Evolutionary conservation across 2,113 vertebrate species (phyloP).

Genomic region (Sorex araneus): DNA sequence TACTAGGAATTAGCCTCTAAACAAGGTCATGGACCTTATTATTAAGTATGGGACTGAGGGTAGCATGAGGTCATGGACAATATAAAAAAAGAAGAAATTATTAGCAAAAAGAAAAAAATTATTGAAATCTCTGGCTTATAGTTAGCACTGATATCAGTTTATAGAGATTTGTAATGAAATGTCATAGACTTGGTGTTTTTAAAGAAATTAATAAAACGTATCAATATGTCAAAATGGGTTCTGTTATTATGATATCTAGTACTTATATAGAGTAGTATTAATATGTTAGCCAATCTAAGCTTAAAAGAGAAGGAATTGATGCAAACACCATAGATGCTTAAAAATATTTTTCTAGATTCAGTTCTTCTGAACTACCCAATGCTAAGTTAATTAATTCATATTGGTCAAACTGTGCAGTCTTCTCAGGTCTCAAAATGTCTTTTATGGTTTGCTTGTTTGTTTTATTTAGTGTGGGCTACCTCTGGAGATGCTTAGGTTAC

Average conservation of each 20-base stretch:
- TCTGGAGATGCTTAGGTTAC: no score
- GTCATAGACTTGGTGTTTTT: neutral
- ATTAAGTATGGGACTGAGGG: conserved; percentile 88
- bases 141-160: neutral
- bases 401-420: no score
- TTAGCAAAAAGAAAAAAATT: neutral
- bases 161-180: conserved; percentile 13
- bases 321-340: neutral
- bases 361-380: neutral
- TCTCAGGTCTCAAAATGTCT: no score
- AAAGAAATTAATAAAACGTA: conserved; percentile 25
- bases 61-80: neutral
- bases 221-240: neutral
- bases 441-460: no score
- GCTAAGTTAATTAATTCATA: no score
- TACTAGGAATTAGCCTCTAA: conserved; percentile 91
- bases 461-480: no score
- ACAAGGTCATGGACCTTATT: conserved; percentile 89
- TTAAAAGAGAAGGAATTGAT: neutral
- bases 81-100: neutral
- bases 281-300: neutral
- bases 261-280: neutral
- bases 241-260: neutral
- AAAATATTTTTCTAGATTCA: neutral
- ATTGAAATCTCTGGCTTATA: neutral